Percentiles rank a stretch among this genome's conserved stretches.
Evolutionary conservation across 2,888 invertebrate species (phyloP).

Genomic region (Amblyjoppa fuscipennis): DNA sequence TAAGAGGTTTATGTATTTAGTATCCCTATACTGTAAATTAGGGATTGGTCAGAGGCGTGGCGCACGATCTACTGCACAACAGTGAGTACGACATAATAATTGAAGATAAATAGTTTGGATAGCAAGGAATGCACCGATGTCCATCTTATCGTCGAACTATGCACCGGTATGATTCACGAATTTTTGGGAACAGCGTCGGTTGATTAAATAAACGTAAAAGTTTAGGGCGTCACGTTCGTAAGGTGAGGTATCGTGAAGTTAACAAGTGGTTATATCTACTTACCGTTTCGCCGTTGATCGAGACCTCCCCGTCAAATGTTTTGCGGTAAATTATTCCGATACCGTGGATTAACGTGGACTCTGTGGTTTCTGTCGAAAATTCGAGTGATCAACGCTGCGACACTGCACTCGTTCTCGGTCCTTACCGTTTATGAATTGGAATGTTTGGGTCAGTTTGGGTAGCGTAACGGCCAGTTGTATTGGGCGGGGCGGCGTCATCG

Average conservation of each 20-base stretch:
- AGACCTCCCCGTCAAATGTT: slow-evolving; percentile 38
- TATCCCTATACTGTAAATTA: slow-evolving; percentile 2
- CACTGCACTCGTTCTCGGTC: background rate
- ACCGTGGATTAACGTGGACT: background rate
- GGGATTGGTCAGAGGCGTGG: slow-evolving; percentile 60
- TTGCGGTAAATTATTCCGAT: slow-evolving; percentile 40
- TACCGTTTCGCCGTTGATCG: slow-evolving; percentile 33
- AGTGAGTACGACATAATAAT: background rate
- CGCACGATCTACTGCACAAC: slow-evolving; percentile 59
- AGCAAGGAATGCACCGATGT: background rate
- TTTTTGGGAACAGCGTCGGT: background rate
- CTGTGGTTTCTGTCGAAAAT: slow-evolving; percentile 1
- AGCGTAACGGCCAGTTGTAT: slow-evolving; percentile 71
- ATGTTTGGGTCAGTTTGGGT: slow-evolving; percentile 72
- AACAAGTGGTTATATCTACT: slow-evolving; percentile 32
- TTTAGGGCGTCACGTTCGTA: slow-evolving; percentile 32
- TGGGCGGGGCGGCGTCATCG: slow-evolving; percentile 76
- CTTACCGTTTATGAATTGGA: slow-evolving; percentile 64
- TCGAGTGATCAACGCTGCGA: slow-evolving; percentile 24
- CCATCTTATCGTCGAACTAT: background rate
- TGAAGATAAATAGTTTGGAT: background rate
- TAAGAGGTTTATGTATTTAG: background rate
- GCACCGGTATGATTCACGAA: background rate
- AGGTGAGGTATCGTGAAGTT: background rate
- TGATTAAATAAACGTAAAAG: background rate